Evolutionary conservation across 2,113 vertebrate genomes (phyloP).

Genomic region (Pelecanus crispus): DNA sequence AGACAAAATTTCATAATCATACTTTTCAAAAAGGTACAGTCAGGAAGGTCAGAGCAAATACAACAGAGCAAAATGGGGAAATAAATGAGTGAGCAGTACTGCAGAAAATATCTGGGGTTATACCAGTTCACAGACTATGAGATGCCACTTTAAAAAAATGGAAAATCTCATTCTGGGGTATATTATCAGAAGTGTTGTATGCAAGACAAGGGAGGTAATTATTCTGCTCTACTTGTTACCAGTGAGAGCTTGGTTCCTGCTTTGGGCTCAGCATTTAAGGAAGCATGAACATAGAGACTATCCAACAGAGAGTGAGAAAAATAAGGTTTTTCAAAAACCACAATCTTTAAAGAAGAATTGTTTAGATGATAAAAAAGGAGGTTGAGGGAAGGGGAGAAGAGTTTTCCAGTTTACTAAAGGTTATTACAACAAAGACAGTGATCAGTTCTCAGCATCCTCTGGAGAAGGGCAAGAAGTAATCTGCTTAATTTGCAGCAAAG

Average conservation of each 20-base stretch:
- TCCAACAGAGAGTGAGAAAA: not conserved
- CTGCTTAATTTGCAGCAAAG: conserved; percentile 15
- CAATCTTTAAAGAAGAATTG: not conserved
- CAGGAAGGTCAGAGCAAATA: not conserved
- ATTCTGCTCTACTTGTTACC: conserved; percentile 57
- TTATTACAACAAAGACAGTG: not conserved
- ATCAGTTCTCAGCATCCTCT: not conserved
- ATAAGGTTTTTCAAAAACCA: not conserved
- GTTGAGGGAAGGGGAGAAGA: not conserved
- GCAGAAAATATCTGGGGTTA: conserved; percentile 9
- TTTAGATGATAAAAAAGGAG: not conserved
- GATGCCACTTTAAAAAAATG: not conserved
- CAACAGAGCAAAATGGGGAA: not conserved
- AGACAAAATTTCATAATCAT: not conserved
- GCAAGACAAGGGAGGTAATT: conserved; percentile 23
- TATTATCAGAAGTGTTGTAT: not conserved
- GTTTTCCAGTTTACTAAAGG: not conserved
- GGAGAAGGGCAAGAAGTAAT: not conserved
- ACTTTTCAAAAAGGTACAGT: not conserved
- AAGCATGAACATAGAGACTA: not conserved
- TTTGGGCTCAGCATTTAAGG: not conserved
- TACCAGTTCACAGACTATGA: not conserved
- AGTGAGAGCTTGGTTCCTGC: not conserved
- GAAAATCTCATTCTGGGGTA: not conserved
- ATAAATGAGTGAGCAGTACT: not conserved